Evolutionary conservation across 37 sponge, comb jelly and placozoan genomes (phyloP).

Genomic region (Halisarca cf. caerulea): DNA sequence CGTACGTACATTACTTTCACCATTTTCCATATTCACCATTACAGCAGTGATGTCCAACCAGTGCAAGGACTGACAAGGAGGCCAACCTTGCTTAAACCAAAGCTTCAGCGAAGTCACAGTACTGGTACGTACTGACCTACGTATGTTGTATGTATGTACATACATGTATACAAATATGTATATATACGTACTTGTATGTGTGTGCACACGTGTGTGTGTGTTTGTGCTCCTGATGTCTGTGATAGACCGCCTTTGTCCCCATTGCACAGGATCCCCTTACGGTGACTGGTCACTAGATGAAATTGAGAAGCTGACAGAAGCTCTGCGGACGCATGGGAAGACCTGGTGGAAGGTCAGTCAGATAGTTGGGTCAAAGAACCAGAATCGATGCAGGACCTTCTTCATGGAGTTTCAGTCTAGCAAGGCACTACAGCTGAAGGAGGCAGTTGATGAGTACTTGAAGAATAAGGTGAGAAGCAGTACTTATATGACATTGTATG

Average conservation of each 20-base stretch:
- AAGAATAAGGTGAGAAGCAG: slow-evolving; percentile 26
- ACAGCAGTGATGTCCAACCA: background rate
- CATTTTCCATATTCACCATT: too few relatives aligned
- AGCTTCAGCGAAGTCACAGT: background rate
- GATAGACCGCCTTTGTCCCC: too few relatives aligned
- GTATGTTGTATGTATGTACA: background rate
- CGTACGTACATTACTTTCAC: background rate
- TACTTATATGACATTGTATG: too few relatives aligned
- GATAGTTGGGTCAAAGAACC: background rate
- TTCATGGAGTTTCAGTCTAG: slow-evolving; percentile 51
- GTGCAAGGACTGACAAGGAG: slow-evolving; percentile 1
- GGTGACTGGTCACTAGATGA: slow-evolving; percentile 71
- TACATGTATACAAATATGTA: background rate
- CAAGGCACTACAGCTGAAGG: slow-evolving; percentile 26
- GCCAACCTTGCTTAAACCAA: slow-evolving; percentile 18
- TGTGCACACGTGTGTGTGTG: background rate
- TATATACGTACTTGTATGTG: background rate
- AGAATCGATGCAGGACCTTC: slow-evolving; percentile 75
- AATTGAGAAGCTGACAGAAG: slow-evolving; percentile 61
- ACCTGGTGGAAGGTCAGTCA: slow-evolving; percentile 41
- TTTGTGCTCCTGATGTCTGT: background rate
- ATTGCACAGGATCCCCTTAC: slow-evolving; percentile 19
- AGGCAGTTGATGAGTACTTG: slow-evolving; percentile 55
- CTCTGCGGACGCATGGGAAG: slow-evolving; percentile 65
- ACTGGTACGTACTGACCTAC: too few relatives aligned